Conservation (phyloP, 2,888 invertebrate species). For the Megastigmus dorsalis region DNA sequence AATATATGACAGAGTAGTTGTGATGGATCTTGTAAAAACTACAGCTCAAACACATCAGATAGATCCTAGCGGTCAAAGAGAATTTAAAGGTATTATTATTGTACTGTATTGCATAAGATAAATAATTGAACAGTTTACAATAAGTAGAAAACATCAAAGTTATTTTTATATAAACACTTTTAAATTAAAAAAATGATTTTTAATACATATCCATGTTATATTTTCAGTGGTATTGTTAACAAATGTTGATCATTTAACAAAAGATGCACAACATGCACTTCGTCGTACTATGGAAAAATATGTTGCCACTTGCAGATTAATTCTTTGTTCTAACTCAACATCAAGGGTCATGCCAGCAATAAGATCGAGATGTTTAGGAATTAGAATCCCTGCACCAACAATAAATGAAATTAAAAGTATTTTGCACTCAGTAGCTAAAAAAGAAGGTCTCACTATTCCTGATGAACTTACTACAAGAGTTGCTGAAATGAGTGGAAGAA, state of each 20-base stretch:
- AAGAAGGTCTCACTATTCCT: constrained; percentile 88
- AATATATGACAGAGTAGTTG: constrained; percentile 95
- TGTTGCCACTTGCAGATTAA: constrained; percentile 93
- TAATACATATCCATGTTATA: too few relatives aligned
- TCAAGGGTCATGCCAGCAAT: constrained; percentile 98
- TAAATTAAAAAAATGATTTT: constrained; percentile 4
- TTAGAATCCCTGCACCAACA: constrained; percentile 93
- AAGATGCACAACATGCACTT: constrained; percentile 98
- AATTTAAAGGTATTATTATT: constrained; percentile 94
- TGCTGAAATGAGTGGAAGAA: constrained; percentile 87
- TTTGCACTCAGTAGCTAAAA: constrained; percentile 81
- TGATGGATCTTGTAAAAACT: constrained; percentile 97
- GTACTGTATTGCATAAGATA: too few relatives aligned
- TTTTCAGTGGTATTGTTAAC: constrained; percentile 90
- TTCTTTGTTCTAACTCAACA: constrained; percentile 95
- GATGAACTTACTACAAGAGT: constrained; percentile 85
- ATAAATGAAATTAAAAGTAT: constrained; percentile 83
- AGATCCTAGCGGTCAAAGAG: constrained; percentile 88
- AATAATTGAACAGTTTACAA: background rate
- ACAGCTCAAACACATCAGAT: constrained; percentile 97
- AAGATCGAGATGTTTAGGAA: constrained; percentile 92
- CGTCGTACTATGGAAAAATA: constrained; percentile 99
- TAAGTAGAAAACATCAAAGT: constrained; percentile 6
- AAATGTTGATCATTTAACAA: constrained; percentile 95
- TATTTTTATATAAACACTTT: constrained; percentile 19